Evolutionary conservation across 2,797 vertebrate genomes (phyloP).

Genomic region (Leptoclinus maculatus): DNA sequence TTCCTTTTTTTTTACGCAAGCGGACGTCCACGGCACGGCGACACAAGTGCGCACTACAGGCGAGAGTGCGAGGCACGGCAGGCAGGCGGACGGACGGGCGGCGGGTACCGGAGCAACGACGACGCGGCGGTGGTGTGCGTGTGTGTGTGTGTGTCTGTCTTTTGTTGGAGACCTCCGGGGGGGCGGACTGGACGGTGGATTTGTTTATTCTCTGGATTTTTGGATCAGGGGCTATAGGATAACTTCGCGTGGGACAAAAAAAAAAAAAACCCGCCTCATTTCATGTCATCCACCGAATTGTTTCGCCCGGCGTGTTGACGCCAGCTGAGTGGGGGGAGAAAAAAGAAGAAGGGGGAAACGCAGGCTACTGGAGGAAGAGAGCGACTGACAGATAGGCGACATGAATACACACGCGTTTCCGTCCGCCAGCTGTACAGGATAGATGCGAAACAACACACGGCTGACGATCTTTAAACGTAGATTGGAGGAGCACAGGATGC

Average conservation of each 20-base stretch:
- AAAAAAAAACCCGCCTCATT: slow-evolving; percentile 62
- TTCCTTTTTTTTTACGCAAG: slow-evolving; percentile 53
- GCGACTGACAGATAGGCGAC: slow-evolving; percentile 66
- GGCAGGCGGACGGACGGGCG: slow-evolving; percentile 1
- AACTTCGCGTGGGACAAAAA: slow-evolving; percentile 72
- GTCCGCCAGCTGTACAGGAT: slow-evolving; percentile 59
- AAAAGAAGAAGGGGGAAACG: background rate
- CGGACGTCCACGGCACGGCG: slow-evolving; percentile 70
- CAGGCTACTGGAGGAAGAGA: slow-evolving; percentile 55
- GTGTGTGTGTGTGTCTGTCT: slow-evolving; percentile 17
- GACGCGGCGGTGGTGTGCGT: background rate
- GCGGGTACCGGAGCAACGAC: slow-evolving; percentile 46
- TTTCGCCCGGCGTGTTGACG: slow-evolving; percentile 73
- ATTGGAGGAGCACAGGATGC: slow-evolving; percentile 36
- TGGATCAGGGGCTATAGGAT: background rate
- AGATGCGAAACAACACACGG: slow-evolving; percentile 25
- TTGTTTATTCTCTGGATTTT: slow-evolving; percentile 56
- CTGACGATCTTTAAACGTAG: background rate
- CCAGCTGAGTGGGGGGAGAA: slow-evolving; percentile 4
- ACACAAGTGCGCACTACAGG: slow-evolving; percentile 61
- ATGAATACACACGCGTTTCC: slow-evolving; percentile 66
- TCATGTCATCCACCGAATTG: slow-evolving; percentile 62
- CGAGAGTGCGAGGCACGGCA: slow-evolving; percentile 31
- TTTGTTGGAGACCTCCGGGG: slow-evolving; percentile 34
- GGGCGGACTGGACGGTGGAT: slow-evolving; percentile 56